Percentiles rank a stretch among this genome's conserved stretches.
phyloP scores from a whole-genome alignment of 2,888 invertebrate genomes.

The Pelosia muscerda region DNA sequence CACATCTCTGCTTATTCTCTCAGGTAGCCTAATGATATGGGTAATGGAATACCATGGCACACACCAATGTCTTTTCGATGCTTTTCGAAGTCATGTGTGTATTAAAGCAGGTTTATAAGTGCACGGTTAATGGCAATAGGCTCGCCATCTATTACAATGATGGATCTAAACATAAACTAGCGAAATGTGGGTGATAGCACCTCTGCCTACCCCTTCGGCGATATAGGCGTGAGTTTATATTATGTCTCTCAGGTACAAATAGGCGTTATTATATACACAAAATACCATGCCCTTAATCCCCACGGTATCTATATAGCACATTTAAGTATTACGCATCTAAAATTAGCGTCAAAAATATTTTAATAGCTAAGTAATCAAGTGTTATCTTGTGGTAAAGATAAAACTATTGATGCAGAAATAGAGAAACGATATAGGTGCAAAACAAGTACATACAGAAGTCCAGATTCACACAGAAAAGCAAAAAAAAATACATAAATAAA shows the following conservation, averaged over 20 bases:
- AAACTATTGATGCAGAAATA: constrained; percentile 37
- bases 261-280: background rate
- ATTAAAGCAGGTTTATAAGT: too few relatives aligned
- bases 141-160: too few relatives aligned
- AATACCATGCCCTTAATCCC: background rate
- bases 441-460: background rate
- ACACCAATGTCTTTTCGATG: too few relatives aligned
- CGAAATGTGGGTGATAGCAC: too few relatives aligned
- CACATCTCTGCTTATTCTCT: background rate
- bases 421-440: constrained; percentile 19
- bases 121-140: too few relatives aligned
- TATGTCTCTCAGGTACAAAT: background rate
- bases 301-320: constrained; percentile 7
- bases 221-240: too few relatives aligned
- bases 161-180: too few relatives aligned
- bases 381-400: constrained; percentile 42
- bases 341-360: constrained; percentile 33
- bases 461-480: background rate
- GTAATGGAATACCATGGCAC: too few relatives aligned
- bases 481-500: too few relatives aligned
- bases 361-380: constrained; percentile 37
- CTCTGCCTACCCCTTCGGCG: too few relatives aligned
- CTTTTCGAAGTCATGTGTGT: too few relatives aligned
- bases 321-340: constrained; percentile 31
- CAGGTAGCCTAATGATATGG: too few relatives aligned